Evolutionary conservation across 2,113 vertebrate genomes (phyloP).

Genomic region (Lophotis ruficrista): DNA sequence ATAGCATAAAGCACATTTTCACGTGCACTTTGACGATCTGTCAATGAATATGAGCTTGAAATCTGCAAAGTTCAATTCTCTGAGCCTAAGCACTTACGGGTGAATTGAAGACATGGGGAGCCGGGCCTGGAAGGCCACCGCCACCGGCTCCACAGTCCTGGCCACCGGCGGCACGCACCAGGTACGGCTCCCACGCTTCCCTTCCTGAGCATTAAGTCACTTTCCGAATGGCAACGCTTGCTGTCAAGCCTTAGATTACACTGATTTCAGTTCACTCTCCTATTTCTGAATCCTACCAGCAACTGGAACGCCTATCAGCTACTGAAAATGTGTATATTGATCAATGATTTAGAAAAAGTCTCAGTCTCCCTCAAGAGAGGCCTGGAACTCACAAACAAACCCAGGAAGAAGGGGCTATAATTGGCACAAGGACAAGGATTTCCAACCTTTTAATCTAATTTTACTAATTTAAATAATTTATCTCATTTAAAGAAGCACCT

Average conservation of each 20-base stretch:
- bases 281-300: neutral
- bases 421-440: neutral
- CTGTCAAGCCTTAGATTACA: neutral
- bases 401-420: neutral
- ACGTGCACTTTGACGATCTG: neutral
- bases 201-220: neutral
- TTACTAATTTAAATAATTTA: neutral
- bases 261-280: neutral
- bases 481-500: neutral
- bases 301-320: neutral
- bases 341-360: neutral
- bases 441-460: neutral
- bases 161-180: rapidly evolving
- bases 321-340: neutral
- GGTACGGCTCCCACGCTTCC: neutral
- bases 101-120: neutral
- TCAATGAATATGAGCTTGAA: neutral
- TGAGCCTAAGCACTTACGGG: neutral
- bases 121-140: neutral
- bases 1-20: neutral
- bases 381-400: neutral
- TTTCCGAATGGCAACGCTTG: neutral
- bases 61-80: neutral
- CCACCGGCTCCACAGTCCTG: rapidly evolving
- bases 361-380: neutral